These are phyloP conservation scores for Epinephelus moara DNA, from an alignment of 2,113 vertebrate genomes.

Conservation along the genomic window DNA sequence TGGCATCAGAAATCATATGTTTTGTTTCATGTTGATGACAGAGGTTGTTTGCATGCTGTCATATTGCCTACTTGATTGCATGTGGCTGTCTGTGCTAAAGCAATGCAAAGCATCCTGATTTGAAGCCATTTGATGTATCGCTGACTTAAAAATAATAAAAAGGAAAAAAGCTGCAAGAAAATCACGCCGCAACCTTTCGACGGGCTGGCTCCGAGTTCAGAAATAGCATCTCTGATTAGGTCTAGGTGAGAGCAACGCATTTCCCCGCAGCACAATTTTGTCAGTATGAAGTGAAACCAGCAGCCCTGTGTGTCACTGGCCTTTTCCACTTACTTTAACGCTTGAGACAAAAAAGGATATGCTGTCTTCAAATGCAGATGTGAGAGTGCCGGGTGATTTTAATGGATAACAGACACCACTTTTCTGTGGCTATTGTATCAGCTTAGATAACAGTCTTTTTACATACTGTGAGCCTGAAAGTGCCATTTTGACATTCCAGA, in stretches of 20 bases:
- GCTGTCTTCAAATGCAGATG: background rate
- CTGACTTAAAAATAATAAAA: background rate
- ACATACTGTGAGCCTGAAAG: background rate
- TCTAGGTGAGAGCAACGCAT: background rate
- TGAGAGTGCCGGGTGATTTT: background rate
- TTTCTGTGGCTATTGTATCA: background rate
- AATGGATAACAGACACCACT: too few relatives aligned
- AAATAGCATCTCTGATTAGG: slow-evolving; percentile 23
- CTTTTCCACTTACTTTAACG: background rate
- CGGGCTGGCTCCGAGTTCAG: slow-evolving; percentile 2
- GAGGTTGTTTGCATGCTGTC: background rate
- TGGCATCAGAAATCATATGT: too few relatives aligned
- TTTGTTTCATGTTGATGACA: background rate
- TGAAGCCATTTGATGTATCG: background rate
- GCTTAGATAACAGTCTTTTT: background rate
- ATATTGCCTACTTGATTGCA: background rate
- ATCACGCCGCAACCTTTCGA: background rate
- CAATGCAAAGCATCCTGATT: background rate
- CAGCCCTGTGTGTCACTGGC: background rate
- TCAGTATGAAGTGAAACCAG: background rate
- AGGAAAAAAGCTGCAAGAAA: background rate
- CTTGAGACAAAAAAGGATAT: background rate
- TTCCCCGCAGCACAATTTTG: background rate
- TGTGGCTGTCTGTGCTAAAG: background rate
- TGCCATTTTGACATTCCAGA: background rate